phyloP scores from a whole-genome alignment of 1,140 invertebrate genomes.

The Aphidius gifuensis region DNA sequence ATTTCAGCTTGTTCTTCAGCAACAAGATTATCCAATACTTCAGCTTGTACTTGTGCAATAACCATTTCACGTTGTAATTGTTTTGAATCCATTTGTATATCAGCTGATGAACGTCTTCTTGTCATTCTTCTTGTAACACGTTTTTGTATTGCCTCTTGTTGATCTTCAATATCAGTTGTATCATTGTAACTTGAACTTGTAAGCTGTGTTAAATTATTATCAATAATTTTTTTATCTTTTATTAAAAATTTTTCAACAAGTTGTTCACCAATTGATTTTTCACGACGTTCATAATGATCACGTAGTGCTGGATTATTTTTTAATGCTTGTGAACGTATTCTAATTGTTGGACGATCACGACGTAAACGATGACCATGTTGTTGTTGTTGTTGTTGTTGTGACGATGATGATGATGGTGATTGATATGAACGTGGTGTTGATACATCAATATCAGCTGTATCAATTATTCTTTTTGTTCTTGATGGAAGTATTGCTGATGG shows the following conservation, averaged over 20 bases:
- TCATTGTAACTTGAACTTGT: slow-evolving; percentile 33
- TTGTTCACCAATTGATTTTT: slow-evolving; percentile 68
- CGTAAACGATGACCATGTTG: slow-evolving; percentile 35
- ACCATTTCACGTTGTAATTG: slow-evolving; percentile 42
- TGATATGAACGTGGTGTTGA: slow-evolving; percentile 56
- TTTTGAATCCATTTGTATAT: slow-evolving; percentile 44
- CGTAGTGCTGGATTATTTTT: slow-evolving; percentile 55
- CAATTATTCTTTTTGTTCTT: slow-evolving; percentile 63
- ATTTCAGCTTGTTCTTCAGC: slow-evolving; percentile 51
- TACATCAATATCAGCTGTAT: slow-evolving; percentile 81
- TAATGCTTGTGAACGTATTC: slow-evolving; percentile 49
- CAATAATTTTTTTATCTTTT: slow-evolving; percentile 58
- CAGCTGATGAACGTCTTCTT: slow-evolving; percentile 42
- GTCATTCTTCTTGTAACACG: slow-evolving; percentile 46
- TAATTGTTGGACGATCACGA: slow-evolving; percentile 44
- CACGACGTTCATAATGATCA: slow-evolving; percentile 43
- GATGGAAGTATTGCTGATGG: slow-evolving; percentile 27
- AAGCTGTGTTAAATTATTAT: slow-evolving; percentile 22
- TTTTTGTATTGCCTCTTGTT: slow-evolving; percentile 34
- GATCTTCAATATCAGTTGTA: slow-evolving; percentile 16
- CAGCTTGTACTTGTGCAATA: slow-evolving; percentile 47
- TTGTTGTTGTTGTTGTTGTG: background rate
- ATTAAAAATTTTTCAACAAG: slow-evolving; percentile 75
- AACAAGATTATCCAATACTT: slow-evolving; percentile 51
- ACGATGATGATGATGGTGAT: slow-evolving; percentile 21